phyloP scores from a whole-genome alignment of 2,888 invertebrate species.

The Melipona beecheii region DNA sequence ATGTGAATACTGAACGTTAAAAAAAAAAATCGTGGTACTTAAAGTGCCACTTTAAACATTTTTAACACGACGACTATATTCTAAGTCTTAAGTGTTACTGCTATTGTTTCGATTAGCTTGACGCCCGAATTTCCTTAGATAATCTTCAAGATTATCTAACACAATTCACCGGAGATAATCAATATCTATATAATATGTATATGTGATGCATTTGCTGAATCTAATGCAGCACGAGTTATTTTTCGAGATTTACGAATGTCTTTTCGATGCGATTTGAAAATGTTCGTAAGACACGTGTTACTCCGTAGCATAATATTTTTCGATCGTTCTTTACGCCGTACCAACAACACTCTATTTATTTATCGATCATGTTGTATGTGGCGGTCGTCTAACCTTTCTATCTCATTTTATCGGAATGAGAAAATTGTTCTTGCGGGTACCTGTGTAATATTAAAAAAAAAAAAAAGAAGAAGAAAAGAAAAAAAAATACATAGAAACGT shows the following conservation, averaged over 20 bases:
- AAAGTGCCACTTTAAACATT: background rate
- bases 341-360: conserved; percentile 18
- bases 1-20: background rate
- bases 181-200: conserved; percentile 9
- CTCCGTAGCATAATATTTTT: conserved; percentile 45
- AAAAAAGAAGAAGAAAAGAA: too few species aligned
- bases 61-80: conserved; percentile 5
- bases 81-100: background rate
- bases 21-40: background rate
- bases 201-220: conserved; percentile 5
- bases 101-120: conserved; percentile 2
- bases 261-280: conserved; percentile 12
- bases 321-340: conserved; percentile 25
- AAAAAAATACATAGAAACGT: conserved; percentile 8
- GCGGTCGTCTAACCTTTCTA: conserved; percentile 3
- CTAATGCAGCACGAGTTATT: conserved; percentile 13
- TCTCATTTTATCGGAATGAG: conserved; percentile 15
- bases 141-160: conserved; percentile 10
- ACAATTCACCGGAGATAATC: conserved; percentile 26
- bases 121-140: background rate
- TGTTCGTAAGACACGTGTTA: conserved; percentile 26
- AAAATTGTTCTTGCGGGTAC: conserved; percentile 34
- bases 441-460: conserved; percentile 40
- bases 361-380: background rate
- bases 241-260: conserved; percentile 22